These are phyloP conservation scores for Anisognathus igniventris DNA, from an alignment of 2,797 vertebrate species.

Conservation along the genomic window DNA sequence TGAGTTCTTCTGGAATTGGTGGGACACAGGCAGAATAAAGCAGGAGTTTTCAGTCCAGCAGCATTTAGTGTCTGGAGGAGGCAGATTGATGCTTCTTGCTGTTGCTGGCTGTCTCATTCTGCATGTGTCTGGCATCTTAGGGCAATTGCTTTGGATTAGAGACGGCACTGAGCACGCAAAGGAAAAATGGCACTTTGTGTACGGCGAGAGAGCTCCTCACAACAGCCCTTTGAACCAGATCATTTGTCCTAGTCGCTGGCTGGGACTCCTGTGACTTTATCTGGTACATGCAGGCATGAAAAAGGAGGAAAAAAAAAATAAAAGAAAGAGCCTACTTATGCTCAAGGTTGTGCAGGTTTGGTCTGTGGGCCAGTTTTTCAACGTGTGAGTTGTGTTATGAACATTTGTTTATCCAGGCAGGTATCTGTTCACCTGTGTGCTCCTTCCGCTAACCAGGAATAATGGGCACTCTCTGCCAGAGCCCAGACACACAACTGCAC, in stretches of 20 bases:
- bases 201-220: background rate
- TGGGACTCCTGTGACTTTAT: background rate
- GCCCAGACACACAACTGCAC: background rate
- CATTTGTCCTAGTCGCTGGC: background rate
- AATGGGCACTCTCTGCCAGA: background rate
- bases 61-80: background rate
- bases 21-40: background rate
- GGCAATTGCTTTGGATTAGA: conserved; percentile 18
- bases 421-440: background rate
- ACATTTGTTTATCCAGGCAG: background rate
- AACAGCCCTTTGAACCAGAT: background rate
- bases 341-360: background rate
- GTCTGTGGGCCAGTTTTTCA: background rate
- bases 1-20: background rate
- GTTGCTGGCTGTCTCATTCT: background rate
- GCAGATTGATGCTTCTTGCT: background rate
- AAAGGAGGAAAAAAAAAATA: background rate
- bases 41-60: background rate
- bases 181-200: background rate
- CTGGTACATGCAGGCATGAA: background rate
- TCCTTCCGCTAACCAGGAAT: background rate
- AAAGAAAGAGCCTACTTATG: background rate
- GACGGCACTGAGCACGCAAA: background rate
- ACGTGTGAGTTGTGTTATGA: background rate
- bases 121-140: background rate